Conservation (phyloP, 2,113 vertebrate genomes). For the Oryzias woworae region DNA sequence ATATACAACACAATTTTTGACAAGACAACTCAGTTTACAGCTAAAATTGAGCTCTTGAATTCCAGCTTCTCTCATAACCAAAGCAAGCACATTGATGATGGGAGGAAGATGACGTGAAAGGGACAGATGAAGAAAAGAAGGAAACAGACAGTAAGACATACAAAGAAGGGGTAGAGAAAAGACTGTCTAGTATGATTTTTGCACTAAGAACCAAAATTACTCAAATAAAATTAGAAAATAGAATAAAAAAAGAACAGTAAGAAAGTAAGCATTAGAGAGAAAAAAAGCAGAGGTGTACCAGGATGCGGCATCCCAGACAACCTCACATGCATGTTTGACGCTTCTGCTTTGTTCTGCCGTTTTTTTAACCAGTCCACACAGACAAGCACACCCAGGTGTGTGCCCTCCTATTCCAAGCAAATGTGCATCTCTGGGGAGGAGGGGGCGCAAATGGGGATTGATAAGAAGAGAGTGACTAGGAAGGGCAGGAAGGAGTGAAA, state of each 20-base stretch:
- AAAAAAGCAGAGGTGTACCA: conserved; percentile 62
- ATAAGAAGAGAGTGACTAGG: conserved; percentile 30
- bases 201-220: conserved; percentile 69
- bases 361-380: conserved; percentile 63
- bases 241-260: conserved; percentile 71
- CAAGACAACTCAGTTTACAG: conserved; percentile 78
- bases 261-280: conserved; percentile 58
- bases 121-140: conserved; percentile 49
- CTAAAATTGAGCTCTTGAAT: conserved; percentile 77
- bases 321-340: conserved; percentile 79
- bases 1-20: conserved; percentile 83
- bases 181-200: conserved; percentile 74
- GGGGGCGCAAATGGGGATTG: conserved; percentile 22
- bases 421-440: conserved; percentile 56
- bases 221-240: conserved; percentile 76
- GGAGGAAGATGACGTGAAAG: conserved; percentile 44
- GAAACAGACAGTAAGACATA: conserved; percentile 49
- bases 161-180: conserved; percentile 39
- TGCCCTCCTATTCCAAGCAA: conserved; percentile 54
- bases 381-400: conserved; percentile 62
- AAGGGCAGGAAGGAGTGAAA: conserved; percentile 40
- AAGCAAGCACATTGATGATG: conserved; percentile 72
- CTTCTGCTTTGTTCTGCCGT: conserved; percentile 64
- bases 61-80: conserved; percentile 78
- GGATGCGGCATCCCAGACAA: conserved; percentile 68